Conservation (phyloP, 2,113 vertebrate genomes). For the Vanacampus margaritifer region DNA sequence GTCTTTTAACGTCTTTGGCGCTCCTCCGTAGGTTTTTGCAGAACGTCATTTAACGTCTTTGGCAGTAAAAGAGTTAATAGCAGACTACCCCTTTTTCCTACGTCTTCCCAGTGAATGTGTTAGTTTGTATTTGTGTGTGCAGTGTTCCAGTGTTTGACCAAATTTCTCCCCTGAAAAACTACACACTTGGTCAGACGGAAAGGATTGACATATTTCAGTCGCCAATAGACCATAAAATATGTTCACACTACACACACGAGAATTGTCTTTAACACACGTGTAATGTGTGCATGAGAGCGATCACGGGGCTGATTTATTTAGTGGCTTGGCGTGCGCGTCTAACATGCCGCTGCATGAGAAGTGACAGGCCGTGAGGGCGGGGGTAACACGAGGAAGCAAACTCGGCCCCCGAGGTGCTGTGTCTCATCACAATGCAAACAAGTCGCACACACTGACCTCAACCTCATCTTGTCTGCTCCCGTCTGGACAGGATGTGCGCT, state of each 20-base stretch:
- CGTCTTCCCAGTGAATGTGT: not conserved
- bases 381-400: constrained; percentile 29
- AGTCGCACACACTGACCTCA: constrained; percentile 37
- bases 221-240: constrained; percentile 6
- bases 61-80: no score
- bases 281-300: constrained; percentile 7
- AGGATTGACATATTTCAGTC: not conserved
- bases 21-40: no score
- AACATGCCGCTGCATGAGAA: constrained; percentile 26
- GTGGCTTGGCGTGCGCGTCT: constrained; percentile 8
- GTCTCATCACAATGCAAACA: constrained; percentile 43
- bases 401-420: constrained; percentile 23
- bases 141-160: not conserved
- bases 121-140: not conserved
- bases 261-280: not conserved
- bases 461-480: constrained; percentile 17
- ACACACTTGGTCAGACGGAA: constrained; percentile 1
- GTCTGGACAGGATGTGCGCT: constrained; percentile 16
- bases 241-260: constrained; percentile 1
- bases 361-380: constrained; percentile 46
- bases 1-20: no score
- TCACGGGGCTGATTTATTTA: constrained; percentile 16
- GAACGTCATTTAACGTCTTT: no score
- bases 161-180: constrained; percentile 1
- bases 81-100: no score